Conservation (phyloP, 2,888 invertebrate species). For the Lasioglossum zephyrum region DNA sequence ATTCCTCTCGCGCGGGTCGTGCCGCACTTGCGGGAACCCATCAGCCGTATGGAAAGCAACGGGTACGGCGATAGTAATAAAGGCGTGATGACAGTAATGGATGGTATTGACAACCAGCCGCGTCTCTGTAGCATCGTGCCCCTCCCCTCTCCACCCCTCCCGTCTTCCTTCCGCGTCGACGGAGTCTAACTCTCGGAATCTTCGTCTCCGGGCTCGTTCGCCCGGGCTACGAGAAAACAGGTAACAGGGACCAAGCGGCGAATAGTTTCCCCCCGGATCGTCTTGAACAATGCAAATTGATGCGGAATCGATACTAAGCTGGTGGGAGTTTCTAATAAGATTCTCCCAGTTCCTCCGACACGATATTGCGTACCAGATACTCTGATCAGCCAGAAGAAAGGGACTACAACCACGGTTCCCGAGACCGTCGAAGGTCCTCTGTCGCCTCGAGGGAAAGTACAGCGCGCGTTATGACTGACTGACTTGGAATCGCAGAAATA, state of each 20-base stretch:
- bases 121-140: conserved; percentile 10
- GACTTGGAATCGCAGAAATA: neutral
- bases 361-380: conserved; percentile 45
- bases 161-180: neutral
- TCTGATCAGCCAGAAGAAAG: conserved; percentile 23
- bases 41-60: conserved; percentile 52
- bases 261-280: conserved; percentile 69
- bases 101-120: conserved; percentile 68
- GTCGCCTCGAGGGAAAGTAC: neutral
- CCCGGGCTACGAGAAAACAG: conserved; percentile 38
- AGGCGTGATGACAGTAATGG: conserved; percentile 68
- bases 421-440: conserved; percentile 15
- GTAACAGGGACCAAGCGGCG: conserved; percentile 62
- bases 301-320: conserved; percentile 79
- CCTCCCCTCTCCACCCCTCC: no score
- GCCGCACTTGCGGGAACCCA: conserved; percentile 34
- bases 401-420: conserved; percentile 12
- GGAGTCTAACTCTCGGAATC: conserved; percentile 29
- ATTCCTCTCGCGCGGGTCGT: conserved; percentile 16
- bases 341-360: conserved; percentile 64
- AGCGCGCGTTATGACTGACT: neutral
- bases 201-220: conserved; percentile 4
- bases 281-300: conserved; percentile 77
- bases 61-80: conserved; percentile 63
- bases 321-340: conserved; percentile 79